A percentile compares a stretch with the other conserved stretches of the same genome.
These are phyloP conservation scores for Tiphia femorata DNA, from an alignment of 2,888 invertebrate genomes.

Conservation along the genomic window DNA sequence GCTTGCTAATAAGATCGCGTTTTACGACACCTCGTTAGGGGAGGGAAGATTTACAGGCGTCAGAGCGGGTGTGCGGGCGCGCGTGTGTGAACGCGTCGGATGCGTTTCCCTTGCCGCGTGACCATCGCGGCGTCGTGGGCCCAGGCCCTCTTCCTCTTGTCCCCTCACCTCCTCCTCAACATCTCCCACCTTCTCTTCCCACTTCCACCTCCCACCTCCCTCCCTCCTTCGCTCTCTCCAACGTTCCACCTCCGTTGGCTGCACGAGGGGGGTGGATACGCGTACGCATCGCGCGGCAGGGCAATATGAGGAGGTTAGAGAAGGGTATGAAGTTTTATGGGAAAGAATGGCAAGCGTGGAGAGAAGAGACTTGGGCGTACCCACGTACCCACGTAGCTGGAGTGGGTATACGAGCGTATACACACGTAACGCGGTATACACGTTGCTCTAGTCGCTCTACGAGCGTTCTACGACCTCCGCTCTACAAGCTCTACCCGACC, in stretches of 20 bases:
- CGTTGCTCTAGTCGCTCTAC: no score
- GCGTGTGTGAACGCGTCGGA: background rate
- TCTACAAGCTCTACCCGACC: no score
- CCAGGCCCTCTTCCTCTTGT: background rate
- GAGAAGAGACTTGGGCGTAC: constrained; percentile 6
- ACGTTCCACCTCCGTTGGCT: background rate
- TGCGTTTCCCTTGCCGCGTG: background rate
- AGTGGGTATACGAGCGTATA: background rate
- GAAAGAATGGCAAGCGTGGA: constrained; percentile 49
- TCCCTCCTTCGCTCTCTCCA: background rate
- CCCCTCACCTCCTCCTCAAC: background rate
- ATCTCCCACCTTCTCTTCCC: background rate
- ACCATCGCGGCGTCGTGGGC: no score
- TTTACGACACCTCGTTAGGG: constrained; percentile 67
- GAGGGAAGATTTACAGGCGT: constrained; percentile 61
- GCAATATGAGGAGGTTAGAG: constrained; percentile 43
- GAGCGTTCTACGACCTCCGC: no score
- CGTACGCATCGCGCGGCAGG: constrained; percentile 20
- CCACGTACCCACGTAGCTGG: no score
- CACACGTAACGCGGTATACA: no score
- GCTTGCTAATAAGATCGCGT: constrained; percentile 66
- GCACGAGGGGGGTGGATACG: no score
- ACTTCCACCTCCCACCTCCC: background rate
- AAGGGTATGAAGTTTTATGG: constrained; percentile 53
- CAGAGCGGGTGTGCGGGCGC: constrained; percentile 42